A percentile compares a stretch with the other conserved stretches of the same genome.
Evolutionary conservation across 1,140 invertebrate genomes (phyloP).

Genomic region (Drosophila simulans): DNA sequence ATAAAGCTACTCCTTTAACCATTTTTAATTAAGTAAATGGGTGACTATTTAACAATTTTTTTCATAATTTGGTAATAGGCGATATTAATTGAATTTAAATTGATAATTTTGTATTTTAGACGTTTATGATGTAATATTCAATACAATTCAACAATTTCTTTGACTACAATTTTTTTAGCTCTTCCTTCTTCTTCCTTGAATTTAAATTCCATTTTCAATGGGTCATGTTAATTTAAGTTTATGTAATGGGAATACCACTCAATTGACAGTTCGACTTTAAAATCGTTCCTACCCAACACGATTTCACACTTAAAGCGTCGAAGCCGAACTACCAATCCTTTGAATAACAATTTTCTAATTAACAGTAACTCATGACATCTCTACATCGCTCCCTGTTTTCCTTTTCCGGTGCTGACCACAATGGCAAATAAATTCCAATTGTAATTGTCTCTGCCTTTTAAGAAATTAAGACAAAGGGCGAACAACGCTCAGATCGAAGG

Average conservation of each 20-base stretch:
- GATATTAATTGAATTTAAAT: too few species aligned
- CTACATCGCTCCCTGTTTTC: not conserved
- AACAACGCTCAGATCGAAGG: conserved; percentile 19
- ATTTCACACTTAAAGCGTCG: conserved; percentile 13
- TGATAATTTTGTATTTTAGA: too few species aligned
- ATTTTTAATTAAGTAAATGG: too few species aligned
- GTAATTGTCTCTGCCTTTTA: conserved; percentile 64
- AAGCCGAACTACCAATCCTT: conserved; percentile 6
- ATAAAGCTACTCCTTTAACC: too few species aligned
- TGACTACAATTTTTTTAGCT: too few species aligned
- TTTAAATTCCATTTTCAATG: too few species aligned
- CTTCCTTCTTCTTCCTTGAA: too few species aligned
- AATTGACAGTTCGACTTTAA: conserved; percentile 12
- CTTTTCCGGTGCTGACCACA: conserved; percentile 20
- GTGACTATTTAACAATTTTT: too few species aligned
- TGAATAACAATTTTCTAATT: conserved; percentile 71
- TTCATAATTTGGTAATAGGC: too few species aligned
- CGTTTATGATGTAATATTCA: too few species aligned
- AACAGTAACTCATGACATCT: conserved; percentile 63
- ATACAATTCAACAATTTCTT: too few species aligned
- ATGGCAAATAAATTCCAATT: conserved; percentile 61
- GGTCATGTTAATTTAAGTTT: too few species aligned
- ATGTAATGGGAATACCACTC: not conserved
- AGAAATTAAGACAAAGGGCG: conserved; percentile 41
- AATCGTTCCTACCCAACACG: conserved; percentile 2